Conservation (phyloP, 1,140 invertebrate genomes). For the Zaprionus africanus region DNA sequence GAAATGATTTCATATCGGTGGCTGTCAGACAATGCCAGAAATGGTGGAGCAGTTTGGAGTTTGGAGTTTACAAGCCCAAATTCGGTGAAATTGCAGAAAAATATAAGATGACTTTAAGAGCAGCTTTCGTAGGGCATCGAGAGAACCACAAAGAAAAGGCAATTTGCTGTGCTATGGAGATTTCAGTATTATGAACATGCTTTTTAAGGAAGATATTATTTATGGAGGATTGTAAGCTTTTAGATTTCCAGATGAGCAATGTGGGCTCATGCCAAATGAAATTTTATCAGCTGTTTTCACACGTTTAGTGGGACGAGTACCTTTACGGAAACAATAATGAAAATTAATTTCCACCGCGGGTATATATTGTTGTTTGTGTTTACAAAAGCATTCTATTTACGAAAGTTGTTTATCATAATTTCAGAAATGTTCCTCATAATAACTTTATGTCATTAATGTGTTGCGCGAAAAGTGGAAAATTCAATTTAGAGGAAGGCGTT, state of each 20-base stretch:
- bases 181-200: conserved; percentile 31
- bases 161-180: conserved; percentile 48
- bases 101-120: neutral
- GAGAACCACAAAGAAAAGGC: conserved; percentile 12
- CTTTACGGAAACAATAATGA: conserved; percentile 15
- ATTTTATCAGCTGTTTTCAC: conserved; percentile 23
- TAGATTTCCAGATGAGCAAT: conserved; percentile 40
- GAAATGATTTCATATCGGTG: no score
- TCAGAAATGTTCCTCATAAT: conserved; percentile 9
- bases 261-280: conserved; percentile 28
- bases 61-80: neutral
- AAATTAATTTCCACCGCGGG: neutral
- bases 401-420: neutral
- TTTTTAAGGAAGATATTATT: conserved; percentile 43
- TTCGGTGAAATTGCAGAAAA: neutral
- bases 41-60: no score
- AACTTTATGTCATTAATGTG: neutral
- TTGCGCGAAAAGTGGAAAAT: no score
- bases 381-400: neutral
- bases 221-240: conserved; percentile 21
- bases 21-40: no score
- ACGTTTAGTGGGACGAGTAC: neutral
- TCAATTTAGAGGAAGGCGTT: conserved; percentile 23
- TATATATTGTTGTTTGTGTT: neutral
- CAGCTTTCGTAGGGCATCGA: conserved; percentile 14